Evolutionary conservation across 1,140 invertebrate genomes (phyloP), one percentile per base, ranked within the genome.

Genomic region (Metopolophium dirhodum): DNA sequence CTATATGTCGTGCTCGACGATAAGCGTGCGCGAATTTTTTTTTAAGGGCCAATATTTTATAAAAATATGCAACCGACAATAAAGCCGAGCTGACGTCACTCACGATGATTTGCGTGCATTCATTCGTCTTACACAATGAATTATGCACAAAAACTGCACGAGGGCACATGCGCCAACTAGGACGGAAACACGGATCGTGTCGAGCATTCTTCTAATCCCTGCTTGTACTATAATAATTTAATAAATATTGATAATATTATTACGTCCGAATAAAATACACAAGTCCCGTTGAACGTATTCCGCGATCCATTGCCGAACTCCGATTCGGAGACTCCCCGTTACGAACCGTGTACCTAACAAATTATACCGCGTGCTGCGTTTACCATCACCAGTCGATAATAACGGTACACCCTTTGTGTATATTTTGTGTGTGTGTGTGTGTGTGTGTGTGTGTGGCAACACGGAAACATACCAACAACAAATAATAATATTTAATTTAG

Each of bases 401-500:
- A 88, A 88, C 47, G 30, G 30, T 45, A 88, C 14, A 45, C 41
- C 45, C 45, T 30, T 14, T 22, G 83, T 18, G n/a, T 82, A 82
- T 85, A 11, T 47, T 47, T 7, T 47, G 45, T 18, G 14, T 51
- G 20, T 54, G 4, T 54, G n/a, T n/a, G n/a, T n/a, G n/a, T n/a
- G n/a, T 47, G 45, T 18, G 14, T 51, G 20, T 54, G 20, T 85
- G 83, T 88, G 14, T n/a, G 47, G 6, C 7, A 85, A 85, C 83
- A 30, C 83, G 23, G 37, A 11, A 7, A 23, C 49, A 89, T 22
- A 89, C 87, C 7, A 11, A 7, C 47, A 30, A 47, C 85, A 26
- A 30, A 86, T 77, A n/a, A 77, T 18, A 30, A 18, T 86, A 45
- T 86, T 86, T 86, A 86, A 86, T 86, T 86, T 86, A 41, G 86